These are phyloP conservation scores for Latrodectus hesperus DNA, from an alignment of 2,888 invertebrate genomes.

Conservation along the genomic window DNA sequence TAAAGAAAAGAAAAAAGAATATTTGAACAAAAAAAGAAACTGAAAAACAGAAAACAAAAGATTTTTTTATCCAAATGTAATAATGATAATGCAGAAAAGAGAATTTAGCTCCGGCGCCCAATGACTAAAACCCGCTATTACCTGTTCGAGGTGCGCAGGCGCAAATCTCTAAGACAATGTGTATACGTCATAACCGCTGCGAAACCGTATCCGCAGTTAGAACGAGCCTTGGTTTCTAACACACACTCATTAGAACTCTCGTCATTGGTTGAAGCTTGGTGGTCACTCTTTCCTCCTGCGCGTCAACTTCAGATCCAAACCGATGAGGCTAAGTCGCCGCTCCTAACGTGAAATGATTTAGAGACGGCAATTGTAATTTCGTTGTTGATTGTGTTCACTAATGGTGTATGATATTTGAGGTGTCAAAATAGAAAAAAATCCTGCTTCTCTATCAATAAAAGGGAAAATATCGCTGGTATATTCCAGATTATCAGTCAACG, in stretches of 20 bases:
- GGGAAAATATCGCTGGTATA: conserved; percentile 39
- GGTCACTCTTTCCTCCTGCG: conserved; percentile 20
- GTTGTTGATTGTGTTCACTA: neutral
- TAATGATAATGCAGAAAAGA: conserved; percentile 46
- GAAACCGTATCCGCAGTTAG: conserved; percentile 66
- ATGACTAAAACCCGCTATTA: conserved; percentile 64
- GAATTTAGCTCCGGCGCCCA: conserved; percentile 52
- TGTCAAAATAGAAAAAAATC: neutral
- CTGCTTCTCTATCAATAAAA: conserved; percentile 39
- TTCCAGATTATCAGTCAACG: conserved; percentile 65
- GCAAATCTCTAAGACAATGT: conserved; percentile 62
- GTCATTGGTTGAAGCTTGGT: conserved; percentile 49
- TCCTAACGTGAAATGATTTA: neutral
- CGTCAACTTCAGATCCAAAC: conserved; percentile 3
- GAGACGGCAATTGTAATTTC: neutral
- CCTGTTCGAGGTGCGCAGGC: conserved; percentile 62
- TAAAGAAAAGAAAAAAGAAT: conserved; percentile 26
- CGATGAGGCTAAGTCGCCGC: neutral
- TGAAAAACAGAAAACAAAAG: conserved; percentile 5
- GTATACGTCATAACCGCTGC: conserved; percentile 57
- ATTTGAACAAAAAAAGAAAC: conserved; percentile 22
- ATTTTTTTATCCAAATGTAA: neutral
- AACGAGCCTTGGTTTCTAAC: conserved; percentile 23
- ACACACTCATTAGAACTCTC: conserved; percentile 18
- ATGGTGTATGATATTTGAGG: neutral